phyloP scores from a whole-genome alignment of 2,113 vertebrate species.

The Daubentonia madagascariensis region DNA sequence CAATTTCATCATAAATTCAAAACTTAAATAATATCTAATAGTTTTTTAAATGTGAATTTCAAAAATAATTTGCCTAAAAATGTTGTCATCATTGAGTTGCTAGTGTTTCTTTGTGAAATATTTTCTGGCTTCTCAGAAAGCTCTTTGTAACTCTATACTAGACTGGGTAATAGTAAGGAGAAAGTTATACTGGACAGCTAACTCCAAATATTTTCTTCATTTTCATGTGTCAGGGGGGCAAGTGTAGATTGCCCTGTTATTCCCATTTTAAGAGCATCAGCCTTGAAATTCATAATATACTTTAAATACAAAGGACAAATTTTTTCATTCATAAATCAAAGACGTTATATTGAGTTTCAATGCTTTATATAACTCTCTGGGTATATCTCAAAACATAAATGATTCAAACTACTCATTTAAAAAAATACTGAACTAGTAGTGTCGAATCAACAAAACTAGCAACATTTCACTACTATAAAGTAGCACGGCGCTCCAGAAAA shows the following conservation, averaged over 20 bases:
- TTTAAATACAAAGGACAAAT: no score
- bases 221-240: no score
- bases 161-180: background rate
- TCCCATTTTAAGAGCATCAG: no score
- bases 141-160: background rate
- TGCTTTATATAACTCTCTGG: background rate
- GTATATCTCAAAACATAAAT: constrained; percentile 59
- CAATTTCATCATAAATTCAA: background rate
- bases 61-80: background rate
- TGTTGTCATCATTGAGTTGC: background rate
- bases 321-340: background rate
- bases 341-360: background rate
- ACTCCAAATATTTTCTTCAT: background rate
- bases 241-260: no score
- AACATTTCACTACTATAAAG: background rate
- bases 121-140: background rate
- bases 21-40: background rate
- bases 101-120: background rate
- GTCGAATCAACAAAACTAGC: constrained; percentile 17
- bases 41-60: background rate
- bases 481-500: background rate
- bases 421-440: constrained; percentile 29
- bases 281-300: no score
- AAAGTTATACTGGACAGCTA: background rate
- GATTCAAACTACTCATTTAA: constrained; percentile 53